Conservation (phyloP, 37 sponge, comb jelly and placozoan species). For the Oopsacas minuta region DNA sequence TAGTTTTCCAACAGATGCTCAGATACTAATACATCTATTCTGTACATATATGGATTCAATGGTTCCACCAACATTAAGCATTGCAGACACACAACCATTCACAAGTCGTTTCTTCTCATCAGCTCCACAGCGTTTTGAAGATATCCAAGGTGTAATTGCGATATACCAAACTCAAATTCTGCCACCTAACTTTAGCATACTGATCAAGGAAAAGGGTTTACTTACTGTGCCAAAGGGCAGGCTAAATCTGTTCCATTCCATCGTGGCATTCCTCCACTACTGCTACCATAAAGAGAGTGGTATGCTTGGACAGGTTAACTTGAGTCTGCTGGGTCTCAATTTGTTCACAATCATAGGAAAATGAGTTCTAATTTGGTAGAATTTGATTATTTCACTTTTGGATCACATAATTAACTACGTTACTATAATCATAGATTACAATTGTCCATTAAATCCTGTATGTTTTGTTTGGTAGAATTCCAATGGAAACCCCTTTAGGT, state of each 20-base stretch:
- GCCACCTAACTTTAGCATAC: not conserved
- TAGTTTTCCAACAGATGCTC: constrained; percentile 6
- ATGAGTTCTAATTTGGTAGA: not conserved
- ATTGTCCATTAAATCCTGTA: not conserved
- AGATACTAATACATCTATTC: not conserved
- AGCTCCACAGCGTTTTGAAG: not conserved
- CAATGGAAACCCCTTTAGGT: not conserved
- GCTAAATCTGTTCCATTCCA: not conserved
- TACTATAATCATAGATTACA: not conserved
- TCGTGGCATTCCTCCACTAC: not conserved
- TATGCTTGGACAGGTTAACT: constrained; percentile 8
- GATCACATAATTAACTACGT: not conserved
- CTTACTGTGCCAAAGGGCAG: not conserved
- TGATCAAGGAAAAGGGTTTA: not conserved
- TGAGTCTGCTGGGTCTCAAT: constrained; percentile 4
- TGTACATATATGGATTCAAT: not conserved
- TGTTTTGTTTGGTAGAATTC: not conserved
- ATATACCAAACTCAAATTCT: not conserved
- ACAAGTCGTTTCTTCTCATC: not conserved
- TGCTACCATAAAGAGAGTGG: not conserved
- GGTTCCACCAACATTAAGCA: not conserved
- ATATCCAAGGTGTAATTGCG: not conserved
- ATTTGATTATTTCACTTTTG: not conserved
- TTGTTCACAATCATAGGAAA: constrained; percentile 2
- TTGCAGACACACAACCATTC: constrained; percentile 8